These are phyloP conservation scores for Caranx melampygus DNA, from an alignment of 2,113 vertebrate species.

Conservation along the genomic window DNA sequence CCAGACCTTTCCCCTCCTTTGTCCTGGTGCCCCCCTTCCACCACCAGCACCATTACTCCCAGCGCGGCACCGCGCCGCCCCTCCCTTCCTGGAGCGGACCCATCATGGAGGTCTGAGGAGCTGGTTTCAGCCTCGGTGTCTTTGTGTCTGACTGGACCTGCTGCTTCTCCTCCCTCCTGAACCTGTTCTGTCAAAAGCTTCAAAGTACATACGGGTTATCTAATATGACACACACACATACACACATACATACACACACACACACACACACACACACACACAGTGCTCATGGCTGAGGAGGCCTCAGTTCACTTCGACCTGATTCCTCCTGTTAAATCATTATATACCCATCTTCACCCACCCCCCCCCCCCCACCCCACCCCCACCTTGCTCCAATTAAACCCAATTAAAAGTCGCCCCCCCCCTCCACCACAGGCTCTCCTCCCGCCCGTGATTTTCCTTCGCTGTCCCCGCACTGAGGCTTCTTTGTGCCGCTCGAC, in stretches of 20 bases:
- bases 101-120: not conserved
- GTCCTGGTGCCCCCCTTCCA: not conserved
- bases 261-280: not conserved
- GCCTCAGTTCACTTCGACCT: not conserved
- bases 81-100: not conserved
- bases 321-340: not conserved
- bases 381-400: not conserved
- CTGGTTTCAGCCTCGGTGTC: not conserved
- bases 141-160: not conserved
- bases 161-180: not conserved
- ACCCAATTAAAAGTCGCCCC: constrained; percentile 6
- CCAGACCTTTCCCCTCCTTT: constrained; percentile 6
- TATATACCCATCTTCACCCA: not conserved
- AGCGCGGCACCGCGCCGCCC: not conserved
- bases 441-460: no score
- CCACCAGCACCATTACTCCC: not conserved
- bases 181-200: constrained; percentile 20
- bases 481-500: not conserved
- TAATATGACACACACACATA: not conserved
- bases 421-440: not conserved
- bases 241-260: no score
- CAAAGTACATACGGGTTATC: not conserved
- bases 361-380: not conserved
- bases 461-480: not conserved
- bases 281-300: not conserved